Percentiles rank a stretch among this genome's conserved stretches.
Evolutionary conservation across 1,140 invertebrate species (phyloP).

Genomic region (Sweltsa coloradensis): DNA sequence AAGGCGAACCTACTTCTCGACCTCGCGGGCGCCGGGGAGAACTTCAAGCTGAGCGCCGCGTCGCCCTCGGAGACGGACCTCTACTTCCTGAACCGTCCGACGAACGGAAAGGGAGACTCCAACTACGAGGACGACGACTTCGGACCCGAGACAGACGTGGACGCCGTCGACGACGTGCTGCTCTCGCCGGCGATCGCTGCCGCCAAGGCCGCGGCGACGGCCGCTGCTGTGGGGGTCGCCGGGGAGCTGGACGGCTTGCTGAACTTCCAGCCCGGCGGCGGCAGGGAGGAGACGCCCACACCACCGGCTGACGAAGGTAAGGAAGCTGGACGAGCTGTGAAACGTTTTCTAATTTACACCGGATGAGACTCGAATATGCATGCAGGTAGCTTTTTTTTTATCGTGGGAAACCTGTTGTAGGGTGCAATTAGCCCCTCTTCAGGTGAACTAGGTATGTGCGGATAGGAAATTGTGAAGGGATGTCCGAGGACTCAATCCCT

Average conservation of each 20-base stretch:
- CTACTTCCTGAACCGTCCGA: neutral
- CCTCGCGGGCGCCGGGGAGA: neutral
- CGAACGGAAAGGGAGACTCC: constrained; percentile 21
- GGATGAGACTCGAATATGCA: too few relatives aligned
- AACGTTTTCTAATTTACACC: too few relatives aligned
- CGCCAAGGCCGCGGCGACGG: constrained; percentile 4
- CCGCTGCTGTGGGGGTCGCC: constrained; percentile 18
- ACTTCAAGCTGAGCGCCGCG: neutral
- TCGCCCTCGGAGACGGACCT: neutral
- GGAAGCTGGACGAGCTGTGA: too few relatives aligned
- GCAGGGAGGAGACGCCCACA: constrained; percentile 33
- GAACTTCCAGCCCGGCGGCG: constrained; percentile 20
- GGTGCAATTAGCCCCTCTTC: too few relatives aligned
- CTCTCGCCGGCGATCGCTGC: constrained; percentile 18
- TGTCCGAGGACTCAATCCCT: too few relatives aligned
- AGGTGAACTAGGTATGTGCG: too few relatives aligned
- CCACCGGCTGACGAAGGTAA: constrained; percentile 38
- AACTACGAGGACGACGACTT: constrained; percentile 35
- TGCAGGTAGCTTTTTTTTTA: neutral
- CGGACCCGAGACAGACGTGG: constrained; percentile 28
- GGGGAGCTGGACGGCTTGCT: constrained; percentile 20
- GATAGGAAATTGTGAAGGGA: too few relatives aligned
- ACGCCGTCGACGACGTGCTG: constrained; percentile 35
- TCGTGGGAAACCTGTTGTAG: neutral
- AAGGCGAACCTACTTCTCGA: constrained; percentile 25